Conservation (phyloP, 2,888 invertebrate genomes). For the Heliconius ismenius region DNA sequence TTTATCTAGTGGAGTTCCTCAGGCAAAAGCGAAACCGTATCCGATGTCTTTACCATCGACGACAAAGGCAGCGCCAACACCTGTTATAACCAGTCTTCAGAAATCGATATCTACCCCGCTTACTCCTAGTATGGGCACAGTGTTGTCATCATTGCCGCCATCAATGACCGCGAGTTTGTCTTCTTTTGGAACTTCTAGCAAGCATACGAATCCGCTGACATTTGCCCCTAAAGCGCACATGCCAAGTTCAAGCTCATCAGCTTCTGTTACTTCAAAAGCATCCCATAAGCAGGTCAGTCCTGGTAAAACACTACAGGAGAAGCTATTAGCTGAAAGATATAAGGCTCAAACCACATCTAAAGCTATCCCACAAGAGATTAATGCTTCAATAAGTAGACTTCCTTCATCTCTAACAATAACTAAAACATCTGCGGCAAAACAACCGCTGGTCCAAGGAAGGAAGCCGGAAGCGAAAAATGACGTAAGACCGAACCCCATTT, state of each 20-base stretch:
- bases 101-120: conserved; percentile 58
- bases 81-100: conserved; percentile 54
- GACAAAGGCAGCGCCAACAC: conserved; percentile 54
- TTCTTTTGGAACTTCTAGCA: conserved; percentile 45
- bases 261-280: conserved; percentile 66
- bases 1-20: conserved; percentile 43
- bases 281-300: conserved; percentile 78
- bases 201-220: conserved; percentile 49
- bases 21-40: conserved; percentile 50
- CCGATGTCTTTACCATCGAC: conserved; percentile 51
- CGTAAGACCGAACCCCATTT: conserved; percentile 62
- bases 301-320: conserved; percentile 86
- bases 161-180: conserved; percentile 65
- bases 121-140: conserved; percentile 71
- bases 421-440: conserved; percentile 64
- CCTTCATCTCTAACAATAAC: conserved; percentile 80
- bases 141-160: conserved; percentile 65
- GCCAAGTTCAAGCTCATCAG: conserved; percentile 56
- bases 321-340: conserved; percentile 84
- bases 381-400: conserved; percentile 70
- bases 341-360: conserved; percentile 70
- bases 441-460: conserved; percentile 49
- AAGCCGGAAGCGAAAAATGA: conserved; percentile 66
- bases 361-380: conserved; percentile 58
- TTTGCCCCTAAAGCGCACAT: conserved; percentile 65